Percentiles rank a stretch among this genome's conserved stretches.
phyloP scores from a whole-genome alignment of 2,888 invertebrate species.

The Plusia festucae region DNA sequence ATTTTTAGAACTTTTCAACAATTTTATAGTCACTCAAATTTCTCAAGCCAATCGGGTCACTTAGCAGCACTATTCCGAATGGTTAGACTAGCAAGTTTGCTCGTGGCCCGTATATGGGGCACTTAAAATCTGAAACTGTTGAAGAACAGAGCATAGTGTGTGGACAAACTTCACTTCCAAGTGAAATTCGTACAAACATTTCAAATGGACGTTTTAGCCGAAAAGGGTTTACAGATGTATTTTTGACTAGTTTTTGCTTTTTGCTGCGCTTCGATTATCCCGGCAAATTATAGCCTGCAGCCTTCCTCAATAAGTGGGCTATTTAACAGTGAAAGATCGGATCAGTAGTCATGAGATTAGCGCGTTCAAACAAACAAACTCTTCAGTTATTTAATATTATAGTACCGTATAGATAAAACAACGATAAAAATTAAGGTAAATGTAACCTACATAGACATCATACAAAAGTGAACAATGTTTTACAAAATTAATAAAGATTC shows the following conservation, averaged over 20 bases:
- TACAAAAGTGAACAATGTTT: constrained; percentile 22
- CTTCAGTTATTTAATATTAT: no score
- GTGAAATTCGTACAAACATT: constrained; percentile 52
- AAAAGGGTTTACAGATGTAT: constrained; percentile 14
- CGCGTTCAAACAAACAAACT: no score
- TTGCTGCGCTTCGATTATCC: no score
- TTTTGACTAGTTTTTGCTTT: no score
- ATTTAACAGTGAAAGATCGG: no score
- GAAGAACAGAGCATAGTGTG: constrained; percentile 56
- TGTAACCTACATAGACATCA: constrained; percentile 6
- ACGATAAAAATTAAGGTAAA: background rate
- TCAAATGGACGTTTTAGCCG: constrained; percentile 33
- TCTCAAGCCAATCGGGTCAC: constrained; percentile 28
- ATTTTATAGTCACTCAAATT: background rate
- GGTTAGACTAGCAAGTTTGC: constrained; percentile 54
- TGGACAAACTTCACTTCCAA: constrained; percentile 56
- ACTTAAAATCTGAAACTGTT: constrained; percentile 68
- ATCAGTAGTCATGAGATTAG: no score
- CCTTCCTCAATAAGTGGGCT: no score
- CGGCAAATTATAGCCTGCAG: no score
- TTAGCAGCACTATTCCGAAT: constrained; percentile 58
- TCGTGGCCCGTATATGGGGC: constrained; percentile 66
- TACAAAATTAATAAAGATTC: background rate
- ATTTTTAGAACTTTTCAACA: background rate
- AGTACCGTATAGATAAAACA: constrained; percentile 3